A percentile compares a stretch with the other conserved stretches of the same genome.
Evolutionary conservation across 1,140 invertebrate genomes (phyloP).

Genomic region (Vanessa atalanta): DNA sequence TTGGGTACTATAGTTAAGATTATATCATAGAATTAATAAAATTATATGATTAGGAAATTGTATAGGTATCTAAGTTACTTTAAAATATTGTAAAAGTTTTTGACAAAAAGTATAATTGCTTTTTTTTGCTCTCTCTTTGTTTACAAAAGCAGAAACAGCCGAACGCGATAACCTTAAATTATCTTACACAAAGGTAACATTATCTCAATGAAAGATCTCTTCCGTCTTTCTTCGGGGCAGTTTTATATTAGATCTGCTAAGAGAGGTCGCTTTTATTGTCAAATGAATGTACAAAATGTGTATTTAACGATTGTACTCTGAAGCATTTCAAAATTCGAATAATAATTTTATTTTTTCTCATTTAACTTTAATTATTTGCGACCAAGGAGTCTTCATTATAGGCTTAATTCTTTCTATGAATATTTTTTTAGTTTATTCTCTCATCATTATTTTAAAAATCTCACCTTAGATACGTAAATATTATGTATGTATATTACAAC

Average conservation of each 20-base stretch:
- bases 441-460: too few species aligned
- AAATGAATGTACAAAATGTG: slow-evolving; percentile 19
- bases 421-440: too few species aligned
- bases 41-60: not conserved
- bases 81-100: not conserved
- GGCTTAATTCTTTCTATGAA: too few species aligned
- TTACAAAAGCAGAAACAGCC: slow-evolving; percentile 34
- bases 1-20: too few species aligned
- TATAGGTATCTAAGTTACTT: not conserved
- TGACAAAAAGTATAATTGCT: slow-evolving; percentile 24
- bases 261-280: slow-evolving; percentile 13
- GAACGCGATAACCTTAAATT: slow-evolving; percentile 45
- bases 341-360: not conserved
- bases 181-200: slow-evolving; percentile 43
- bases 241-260: slow-evolving; percentile 33
- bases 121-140: slow-evolving; percentile 30
- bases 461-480: too few species aligned
- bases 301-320: slow-evolving; percentile 10
- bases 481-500: too few species aligned
- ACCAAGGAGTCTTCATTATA: not conserved
- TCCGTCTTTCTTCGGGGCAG: slow-evolving; percentile 29
- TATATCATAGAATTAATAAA: too few species aligned
- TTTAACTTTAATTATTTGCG: not conserved
- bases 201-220: slow-evolving; percentile 47
- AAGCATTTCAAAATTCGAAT: not conserved